Conservation (phyloP, 2,113 vertebrate genomes). For the Leiothrix lutea region DNA sequence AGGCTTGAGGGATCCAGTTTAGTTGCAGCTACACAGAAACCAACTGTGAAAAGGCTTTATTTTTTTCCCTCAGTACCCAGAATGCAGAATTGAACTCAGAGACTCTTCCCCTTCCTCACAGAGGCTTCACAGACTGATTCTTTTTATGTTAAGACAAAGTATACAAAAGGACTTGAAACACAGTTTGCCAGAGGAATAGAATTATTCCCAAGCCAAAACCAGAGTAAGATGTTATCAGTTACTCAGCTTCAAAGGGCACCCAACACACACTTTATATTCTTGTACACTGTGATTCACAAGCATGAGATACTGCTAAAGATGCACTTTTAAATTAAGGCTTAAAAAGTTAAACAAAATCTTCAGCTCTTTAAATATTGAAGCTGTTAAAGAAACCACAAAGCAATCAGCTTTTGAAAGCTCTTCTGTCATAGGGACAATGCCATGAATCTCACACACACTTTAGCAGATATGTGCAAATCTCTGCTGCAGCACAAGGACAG, state of each 20-base stretch:
- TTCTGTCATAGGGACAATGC: background rate
- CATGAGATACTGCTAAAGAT: background rate
- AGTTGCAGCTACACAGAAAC: background rate
- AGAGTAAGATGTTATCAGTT: background rate
- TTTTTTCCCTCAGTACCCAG: background rate
- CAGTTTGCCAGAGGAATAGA: background rate
- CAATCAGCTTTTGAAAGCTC: background rate
- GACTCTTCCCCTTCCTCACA: background rate
- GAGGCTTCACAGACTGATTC: background rate
- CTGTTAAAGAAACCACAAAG: slow-evolving; percentile 13
- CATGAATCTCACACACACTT: background rate
- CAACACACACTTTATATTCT: background rate
- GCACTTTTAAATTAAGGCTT: background rate
- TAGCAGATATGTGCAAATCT: background rate
- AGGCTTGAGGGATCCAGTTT: background rate
- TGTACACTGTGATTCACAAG: background rate
- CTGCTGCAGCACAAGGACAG: background rate
- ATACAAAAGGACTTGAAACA: background rate
- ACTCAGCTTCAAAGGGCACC: background rate
- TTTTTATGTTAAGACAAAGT: background rate
- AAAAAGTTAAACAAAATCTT: background rate
- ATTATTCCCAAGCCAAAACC: background rate
- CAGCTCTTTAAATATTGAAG: background rate
- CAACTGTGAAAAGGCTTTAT: background rate
- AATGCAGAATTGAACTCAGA: background rate